phyloP scores from a whole-genome alignment of 2,113 vertebrate species.

The Hydropotes inermis region DNA sequence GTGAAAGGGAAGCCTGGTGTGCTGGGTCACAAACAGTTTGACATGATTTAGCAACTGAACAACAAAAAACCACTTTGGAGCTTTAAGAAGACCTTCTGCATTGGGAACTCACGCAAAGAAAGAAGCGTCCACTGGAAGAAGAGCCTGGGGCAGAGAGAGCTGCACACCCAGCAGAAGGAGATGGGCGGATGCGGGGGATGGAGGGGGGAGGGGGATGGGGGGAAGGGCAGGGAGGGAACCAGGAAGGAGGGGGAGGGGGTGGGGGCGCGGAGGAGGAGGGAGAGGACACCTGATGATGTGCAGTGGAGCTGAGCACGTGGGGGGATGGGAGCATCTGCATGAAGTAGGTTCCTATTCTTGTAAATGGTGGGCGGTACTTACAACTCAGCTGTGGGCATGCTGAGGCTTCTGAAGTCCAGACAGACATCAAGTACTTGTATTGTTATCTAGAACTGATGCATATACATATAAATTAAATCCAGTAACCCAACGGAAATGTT shows the following conservation, averaged over 20 bases:
- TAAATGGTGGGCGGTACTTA: background rate
- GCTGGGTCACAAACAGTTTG: background rate
- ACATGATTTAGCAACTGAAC: background rate
- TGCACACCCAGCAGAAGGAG: background rate
- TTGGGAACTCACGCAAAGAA: background rate
- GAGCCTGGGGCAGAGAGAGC: background rate
- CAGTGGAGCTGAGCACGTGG: fast-evolving
- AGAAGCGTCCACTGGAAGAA: background rate
- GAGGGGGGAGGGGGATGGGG: background rate
- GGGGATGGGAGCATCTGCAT: fast-evolving
- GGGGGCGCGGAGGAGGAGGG: background rate
- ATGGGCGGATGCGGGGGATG: fast-evolving
- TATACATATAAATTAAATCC: background rate
- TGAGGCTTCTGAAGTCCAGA: background rate
- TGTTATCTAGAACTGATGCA: background rate
- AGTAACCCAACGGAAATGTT: background rate
- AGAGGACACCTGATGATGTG: background rate
- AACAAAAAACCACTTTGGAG: background rate
- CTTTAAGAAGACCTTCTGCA: background rate
- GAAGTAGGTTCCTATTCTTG: background rate
- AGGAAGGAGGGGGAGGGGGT: background rate
- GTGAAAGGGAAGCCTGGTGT: background rate
- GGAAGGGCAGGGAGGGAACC: background rate
- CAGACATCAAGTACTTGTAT: background rate
- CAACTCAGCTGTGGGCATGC: fast-evolving